phyloP scores from a whole-genome alignment of 1,140 invertebrate genomes.

The Drosophila melanica region DNA sequence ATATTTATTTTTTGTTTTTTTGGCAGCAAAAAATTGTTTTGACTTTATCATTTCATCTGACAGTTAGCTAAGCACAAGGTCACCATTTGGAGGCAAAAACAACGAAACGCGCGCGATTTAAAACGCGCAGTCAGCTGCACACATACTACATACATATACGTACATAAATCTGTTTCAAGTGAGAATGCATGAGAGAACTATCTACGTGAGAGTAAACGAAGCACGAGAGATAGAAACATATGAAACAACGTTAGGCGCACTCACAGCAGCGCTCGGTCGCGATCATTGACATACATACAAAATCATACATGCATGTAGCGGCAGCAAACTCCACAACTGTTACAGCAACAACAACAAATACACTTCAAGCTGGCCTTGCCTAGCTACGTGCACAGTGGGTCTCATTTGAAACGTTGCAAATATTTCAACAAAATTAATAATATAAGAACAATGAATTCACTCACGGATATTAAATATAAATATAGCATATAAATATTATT shows the following conservation, averaged over 20 bases:
- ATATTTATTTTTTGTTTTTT: not conserved
- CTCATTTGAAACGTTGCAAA: not conserved
- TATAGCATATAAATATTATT: not conserved
- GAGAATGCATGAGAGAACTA: not conserved
- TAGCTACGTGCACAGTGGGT: slow-evolving; percentile 57
- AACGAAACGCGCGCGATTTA: slow-evolving; percentile 8
- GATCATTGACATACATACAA: slow-evolving; percentile 18
- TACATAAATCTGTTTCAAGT: not conserved
- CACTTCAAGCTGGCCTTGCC: slow-evolving; percentile 26
- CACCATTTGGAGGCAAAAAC: slow-evolving; percentile 1
- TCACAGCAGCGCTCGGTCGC: not conserved
- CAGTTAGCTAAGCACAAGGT: slow-evolving; percentile 16
- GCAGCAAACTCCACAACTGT: slow-evolving; percentile 11
- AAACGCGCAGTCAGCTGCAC: slow-evolving; percentile 7
- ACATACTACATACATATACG: not conserved
- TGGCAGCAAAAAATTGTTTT: slow-evolving; percentile 1
- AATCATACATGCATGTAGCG: not conserved
- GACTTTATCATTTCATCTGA: slow-evolving; percentile 9
- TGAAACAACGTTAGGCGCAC: not conserved
- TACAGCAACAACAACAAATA: slow-evolving; percentile 26
- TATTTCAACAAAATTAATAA: not conserved
- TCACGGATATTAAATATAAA: not conserved
- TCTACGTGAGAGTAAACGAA: not conserved
- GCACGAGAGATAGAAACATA: not conserved
- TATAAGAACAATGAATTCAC: not conserved